Base-by-base conservation (phyloP, 2,888 invertebrate genomes). In the Eledona agricola region DNA sequence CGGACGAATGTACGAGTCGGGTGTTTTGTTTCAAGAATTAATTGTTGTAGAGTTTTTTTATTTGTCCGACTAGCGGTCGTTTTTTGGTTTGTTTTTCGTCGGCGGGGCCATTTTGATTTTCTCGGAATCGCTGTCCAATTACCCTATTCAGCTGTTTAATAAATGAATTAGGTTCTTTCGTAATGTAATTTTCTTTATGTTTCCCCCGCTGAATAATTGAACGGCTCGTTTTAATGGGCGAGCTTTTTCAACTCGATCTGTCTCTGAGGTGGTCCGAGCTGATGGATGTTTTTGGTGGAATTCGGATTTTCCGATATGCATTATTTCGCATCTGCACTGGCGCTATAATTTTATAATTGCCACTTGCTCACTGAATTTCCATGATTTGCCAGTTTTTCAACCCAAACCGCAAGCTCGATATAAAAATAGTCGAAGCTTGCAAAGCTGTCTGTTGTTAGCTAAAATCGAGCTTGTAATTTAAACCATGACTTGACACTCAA, bases 21-120 rank as follows among this genome's bases (percentile, higher is more conserved):
- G 69, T 68, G 72, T 70, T 73, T 72, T 72, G 71, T 72, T 73
- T 73, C 69, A 67, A 66, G 71, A 72, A 74, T 74, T 74, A 74
- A 74, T 74, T 73, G 71, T 72, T 70, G 67, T 68, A 71, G 12
- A 4, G 11, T 15, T 29, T 37, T 23, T 47, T 31, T 17, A 12
- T 22, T 7, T 45, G 66, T 65, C 66, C 65, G 51, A 58, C 60
- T 60, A 59, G 60, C 65, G n/a, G n/a, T 68, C 63, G 16, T 26
- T 40, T 70, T 68, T 67, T 63, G 63, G 67, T 72, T 66, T 67
- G 64, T 68, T 66, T 66, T 63, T 64, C 66, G 57, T 65, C 66
- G 72, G 66, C 69, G 38, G 16, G 10, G 49, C 38, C 73, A 72
- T 74, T 74, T 73, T 73, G 73, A 73, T 73, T 73, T 73, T 72